Percentiles rank a stretch among this genome's conserved stretches.
These are phyloP conservation scores for Seira musarum DNA, from an alignment of 2,888 invertebrate genomes.

Conservation along the genomic window DNA sequence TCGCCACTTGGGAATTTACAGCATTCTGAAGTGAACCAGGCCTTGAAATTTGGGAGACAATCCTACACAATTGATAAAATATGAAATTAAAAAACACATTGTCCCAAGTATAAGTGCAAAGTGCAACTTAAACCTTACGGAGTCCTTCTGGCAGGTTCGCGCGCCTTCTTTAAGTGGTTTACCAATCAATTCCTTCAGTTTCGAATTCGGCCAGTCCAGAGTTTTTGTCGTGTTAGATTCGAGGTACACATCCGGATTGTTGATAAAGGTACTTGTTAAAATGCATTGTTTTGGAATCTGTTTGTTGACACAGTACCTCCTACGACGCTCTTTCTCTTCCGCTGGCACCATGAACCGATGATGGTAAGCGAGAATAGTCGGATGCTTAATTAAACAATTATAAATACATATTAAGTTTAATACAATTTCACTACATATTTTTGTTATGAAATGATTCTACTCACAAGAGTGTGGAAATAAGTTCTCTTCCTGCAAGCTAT, in stretches of 20 bases:
- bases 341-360: conserved; percentile 22
- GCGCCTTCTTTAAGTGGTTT: no score
- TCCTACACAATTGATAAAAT: no score
- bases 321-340: neutral
- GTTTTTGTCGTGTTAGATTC: no score
- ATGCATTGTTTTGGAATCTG: conserved; percentile 25
- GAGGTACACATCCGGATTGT: conserved; percentile 5
- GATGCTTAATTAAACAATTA: conserved; percentile 41
- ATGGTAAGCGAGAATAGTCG: conserved; percentile 45
- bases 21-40: neutral
- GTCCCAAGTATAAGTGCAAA: no score
- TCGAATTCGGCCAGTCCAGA: no score
- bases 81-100: no score
- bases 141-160: no score
- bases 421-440: no score
- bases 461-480: conserved; percentile 41
- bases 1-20: neutral
- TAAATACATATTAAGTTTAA: neutral
- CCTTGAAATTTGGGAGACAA: neutral
- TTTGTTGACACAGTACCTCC: conserved; percentile 1
- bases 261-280: neutral
- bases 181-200: no score
- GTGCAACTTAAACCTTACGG: no score
- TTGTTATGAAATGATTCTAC: neutral
- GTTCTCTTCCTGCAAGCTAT: conserved; percentile 49